phyloP scores from a whole-genome alignment of 1,140 invertebrate genomes.

The Phymastichus coffea region DNA sequence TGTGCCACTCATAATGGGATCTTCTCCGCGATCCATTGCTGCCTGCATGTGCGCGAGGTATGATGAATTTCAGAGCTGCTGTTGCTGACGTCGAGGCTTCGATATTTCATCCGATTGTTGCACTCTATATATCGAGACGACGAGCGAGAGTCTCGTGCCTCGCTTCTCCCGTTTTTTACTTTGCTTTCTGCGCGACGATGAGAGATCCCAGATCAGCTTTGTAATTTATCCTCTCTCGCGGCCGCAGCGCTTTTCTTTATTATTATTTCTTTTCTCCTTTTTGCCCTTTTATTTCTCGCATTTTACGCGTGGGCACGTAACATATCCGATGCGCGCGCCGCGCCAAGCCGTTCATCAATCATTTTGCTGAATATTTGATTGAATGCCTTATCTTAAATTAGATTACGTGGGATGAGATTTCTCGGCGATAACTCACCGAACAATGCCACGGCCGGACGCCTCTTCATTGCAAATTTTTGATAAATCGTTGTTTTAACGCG shows the following conservation, averaged over 20 bases:
- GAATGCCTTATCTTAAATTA: conserved; percentile 28
- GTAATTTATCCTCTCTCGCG: conserved; percentile 16
- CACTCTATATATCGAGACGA: background rate
- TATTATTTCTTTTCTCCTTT: background rate
- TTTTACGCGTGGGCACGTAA: conserved; percentile 3
- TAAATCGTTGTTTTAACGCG: too few species aligned
- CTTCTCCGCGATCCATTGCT: background rate
- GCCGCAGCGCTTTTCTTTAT: background rate
- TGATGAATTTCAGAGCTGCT: background rate
- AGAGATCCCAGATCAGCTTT: conserved; percentile 20
- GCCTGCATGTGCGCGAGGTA: background rate
- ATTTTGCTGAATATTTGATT: conserved; percentile 22
- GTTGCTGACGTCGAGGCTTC: background rate
- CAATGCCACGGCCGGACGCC: background rate
- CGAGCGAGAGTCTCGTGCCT: background rate
- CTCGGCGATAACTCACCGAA: conserved; percentile 9
- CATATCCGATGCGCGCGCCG: background rate
- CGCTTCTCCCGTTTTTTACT: conserved; percentile 15
- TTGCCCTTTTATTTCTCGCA: background rate
- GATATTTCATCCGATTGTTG: conserved; percentile 16
- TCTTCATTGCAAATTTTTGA: too few species aligned
- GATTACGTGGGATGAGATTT: conserved; percentile 23
- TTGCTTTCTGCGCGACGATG: conserved; percentile 2
- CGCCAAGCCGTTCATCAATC: conserved; percentile 25
- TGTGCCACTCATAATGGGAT: conserved; percentile 31